Conservation (phyloP, 1,140 invertebrate species). For the Metopolophium dirhodum region DNA sequence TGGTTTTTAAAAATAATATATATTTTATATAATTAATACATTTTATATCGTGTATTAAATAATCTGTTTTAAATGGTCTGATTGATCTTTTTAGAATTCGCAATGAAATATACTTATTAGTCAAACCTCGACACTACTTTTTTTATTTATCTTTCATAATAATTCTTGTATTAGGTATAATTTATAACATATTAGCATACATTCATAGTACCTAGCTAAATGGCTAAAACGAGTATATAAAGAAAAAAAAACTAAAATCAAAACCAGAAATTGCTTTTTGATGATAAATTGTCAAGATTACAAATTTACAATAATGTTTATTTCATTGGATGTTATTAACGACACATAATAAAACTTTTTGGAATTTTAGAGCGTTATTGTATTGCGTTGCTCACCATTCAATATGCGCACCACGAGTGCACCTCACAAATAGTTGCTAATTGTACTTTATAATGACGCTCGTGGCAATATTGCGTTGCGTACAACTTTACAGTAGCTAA, state of each 20-base stretch:
- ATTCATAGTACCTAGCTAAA: neutral
- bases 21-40: too few species aligned
- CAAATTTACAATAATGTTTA: neutral
- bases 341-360: neutral
- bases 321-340: neutral
- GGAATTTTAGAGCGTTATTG: neutral
- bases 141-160: too few species aligned
- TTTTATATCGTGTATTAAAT: too few species aligned
- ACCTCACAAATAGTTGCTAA: neutral
- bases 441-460: neutral
- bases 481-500: neutral
- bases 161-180: too few species aligned
- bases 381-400: neutral
- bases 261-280: neutral
- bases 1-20: too few species aligned
- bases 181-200: neutral
- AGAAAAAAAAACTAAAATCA: neutral
- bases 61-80: too few species aligned
- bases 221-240: neutral
- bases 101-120: too few species aligned
- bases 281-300: neutral
- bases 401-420: neutral
- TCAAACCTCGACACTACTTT: too few species aligned
- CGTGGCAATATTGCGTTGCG: neutral
- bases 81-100: too few species aligned